Evolutionary conservation across 2,113 vertebrate species (phyloP), one percentile per base, ranked within the genome.

Genomic region (Tetrax tetrax): DNA sequence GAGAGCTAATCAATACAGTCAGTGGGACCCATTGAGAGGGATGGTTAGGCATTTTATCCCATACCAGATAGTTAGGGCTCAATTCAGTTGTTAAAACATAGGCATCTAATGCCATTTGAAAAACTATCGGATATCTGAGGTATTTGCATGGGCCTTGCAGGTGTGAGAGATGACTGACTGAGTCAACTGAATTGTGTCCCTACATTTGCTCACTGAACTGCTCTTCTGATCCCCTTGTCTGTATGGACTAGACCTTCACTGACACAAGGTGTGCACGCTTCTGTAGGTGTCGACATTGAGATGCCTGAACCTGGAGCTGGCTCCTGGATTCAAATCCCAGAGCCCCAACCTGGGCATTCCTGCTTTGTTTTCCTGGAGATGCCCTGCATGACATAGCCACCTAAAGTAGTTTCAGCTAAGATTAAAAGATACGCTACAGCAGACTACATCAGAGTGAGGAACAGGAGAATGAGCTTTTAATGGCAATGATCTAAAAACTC

Each of bases 21-120:
- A 31, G 21, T 56, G 45, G 38, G 24, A 60, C 10, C 4, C 3
- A 41, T 2, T 1, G 0, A 69, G 45, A 51, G 22, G 24, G 17
- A 8, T 76, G 20, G 14, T 56, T 66, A 33, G 37, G 47, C 23
- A 56, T 69, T 93, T 74, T 61, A 56, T 74, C 27, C 24, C 24
- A 3, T 8, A 37, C 21, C 3, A 7, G 18, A 17, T 9, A 57
- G 18, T 5, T 35, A 24, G 7, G 31, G 12, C 59, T 47, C 25
- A n/a, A 8, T 72, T 81, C 53, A 50, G 14, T 35, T 63, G 27
- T 53, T 77, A 38, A 54, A 43, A 28, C 9, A 7, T 6, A 35
- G 13, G 7, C 37, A 35, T 48, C 21, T 71, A 75, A 33, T 23
- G 21, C 15, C 12, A 3, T 74, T 35, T 38, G 24, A 76, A 89